Base-by-base conservation (phyloP, 2,888 invertebrate species). In the Eristalis pertinax region DNA sequence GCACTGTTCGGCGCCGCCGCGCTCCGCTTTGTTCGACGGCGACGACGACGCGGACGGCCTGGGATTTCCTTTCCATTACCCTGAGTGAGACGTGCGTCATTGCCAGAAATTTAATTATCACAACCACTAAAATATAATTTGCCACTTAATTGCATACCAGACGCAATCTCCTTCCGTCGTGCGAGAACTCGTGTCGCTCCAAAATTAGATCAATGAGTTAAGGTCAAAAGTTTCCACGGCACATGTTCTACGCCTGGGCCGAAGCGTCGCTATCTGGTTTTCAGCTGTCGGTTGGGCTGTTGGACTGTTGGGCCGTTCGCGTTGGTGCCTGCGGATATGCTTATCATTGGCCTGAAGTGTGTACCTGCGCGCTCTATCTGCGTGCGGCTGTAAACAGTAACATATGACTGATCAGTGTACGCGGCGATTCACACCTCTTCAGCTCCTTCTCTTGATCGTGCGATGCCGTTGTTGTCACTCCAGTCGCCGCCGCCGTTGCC, bases 161-260 rank as follows among this genome's bases (percentile, higher is more conserved):
- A 80, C 83, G 83, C 79, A 76, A 73, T 82, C 76, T 70, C 70
- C 84, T 79, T 84, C 78, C 84, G 86, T 62, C 56, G 26, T 13
- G 26, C 65, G 63, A 72, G 60, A 86, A 38, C 84, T 84, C 84
- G 84, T 87, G 79, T 73, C 87, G 69, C 64, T 80, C 83, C 70
- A 73, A 87, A 87, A 87, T 87, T 87, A 87, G 87, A 84, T 87
- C 87, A 87, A 87, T 87, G 83, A 87, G 84, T 84, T 87, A 87
- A 87, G 87, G 87, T 84, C 87, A 84, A 87, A 87, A 87, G 72
- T 84, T 87, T 84, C 87, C 87, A 87, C 65, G 38, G 69, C 63
- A 81, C 74, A 81, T 81, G 81, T 64, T 81, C 74, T 63, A 74
- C 50, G 50, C 19, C n/a, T n/a, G 50, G 19, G 50, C 50, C 19